Evolutionary conservation across 2,888 invertebrate genomes (phyloP), one percentile per base, ranked within the genome.

Genomic region (Patella ulyssiponensis): DNA sequence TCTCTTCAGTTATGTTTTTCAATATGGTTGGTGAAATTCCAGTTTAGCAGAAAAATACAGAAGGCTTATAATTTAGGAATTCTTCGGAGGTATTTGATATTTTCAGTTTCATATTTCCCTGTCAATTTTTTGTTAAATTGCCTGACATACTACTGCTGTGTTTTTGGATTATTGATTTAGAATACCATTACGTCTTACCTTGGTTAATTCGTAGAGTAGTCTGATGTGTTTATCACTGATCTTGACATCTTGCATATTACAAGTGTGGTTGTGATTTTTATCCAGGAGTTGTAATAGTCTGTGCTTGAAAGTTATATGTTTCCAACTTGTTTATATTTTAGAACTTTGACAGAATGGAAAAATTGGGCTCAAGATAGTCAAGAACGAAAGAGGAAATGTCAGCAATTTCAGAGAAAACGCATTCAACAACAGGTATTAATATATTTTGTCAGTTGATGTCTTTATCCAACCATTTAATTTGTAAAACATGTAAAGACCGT

Each of bases 21-120:
- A 9, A 70, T 82, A 14, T 88, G 88, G 88, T 73, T 73, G 12
- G 69, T 82, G 2, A 78, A 83, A 51, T 85, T 84, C 74, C 81
- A 81, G 33, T 82, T 83, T 76, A 3, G 44, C 11, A 17, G 53
- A 52, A 73, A 73, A 54, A 73, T 73, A 54, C 73, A 53, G 78
- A 79, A 73, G 64, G 82, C 80, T 11, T 85, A 86, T 73, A 79
- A 86, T 64, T 83, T 77, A 69, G 80, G 84, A 11, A 71, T 85
- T 54, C 73, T 84, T 27, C 69, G 83, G 69, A 84, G 83, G 86
- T 86, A 76, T n/a, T 78, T 71, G 23, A 69, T 53, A 17, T 51
- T 72, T 72, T 17, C 14, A 52, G 1, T 44, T 44, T 44, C 0
- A 44, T 44, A 1, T 9, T 7, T 44, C 1, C 44, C 44, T 44